phyloP scores from a whole-genome alignment of 1,140 invertebrate genomes.

The Euglossa dilemma region DNA sequence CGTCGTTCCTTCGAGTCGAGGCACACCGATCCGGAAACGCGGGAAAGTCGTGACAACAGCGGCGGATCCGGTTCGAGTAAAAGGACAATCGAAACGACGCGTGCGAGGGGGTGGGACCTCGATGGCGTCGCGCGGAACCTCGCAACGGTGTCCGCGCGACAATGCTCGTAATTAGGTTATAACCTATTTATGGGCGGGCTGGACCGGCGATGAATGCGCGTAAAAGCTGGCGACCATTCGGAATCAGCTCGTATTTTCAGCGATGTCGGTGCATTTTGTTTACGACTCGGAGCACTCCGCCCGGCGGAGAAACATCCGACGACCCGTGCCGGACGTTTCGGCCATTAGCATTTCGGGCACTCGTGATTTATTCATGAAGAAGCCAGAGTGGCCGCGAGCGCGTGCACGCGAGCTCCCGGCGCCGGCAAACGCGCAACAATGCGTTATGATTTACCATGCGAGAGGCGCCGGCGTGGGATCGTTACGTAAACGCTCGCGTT shows the following conservation, averaged over 20 bases:
- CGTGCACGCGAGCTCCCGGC: neutral
- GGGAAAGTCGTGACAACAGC: neutral
- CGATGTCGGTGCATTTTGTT: conserved; percentile 57
- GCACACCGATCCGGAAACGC: neutral
- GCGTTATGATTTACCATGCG: conserved; percentile 63
- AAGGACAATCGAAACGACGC: neutral
- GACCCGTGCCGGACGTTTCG: conserved; percentile 54
- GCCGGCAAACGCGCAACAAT: conserved; percentile 57
- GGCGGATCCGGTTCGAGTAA: conserved; percentile 1
- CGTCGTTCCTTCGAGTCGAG: neutral
- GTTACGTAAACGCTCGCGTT: conserved; percentile 54
- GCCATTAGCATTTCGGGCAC: conserved; percentile 66
- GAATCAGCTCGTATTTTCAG: conserved; percentile 54
- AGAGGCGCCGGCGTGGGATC: conserved; percentile 41
- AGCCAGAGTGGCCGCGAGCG: conserved; percentile 25
- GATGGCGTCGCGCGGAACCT: neutral
- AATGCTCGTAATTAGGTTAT: conserved; percentile 31
- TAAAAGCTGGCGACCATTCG: conserved; percentile 31
- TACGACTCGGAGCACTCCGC: conserved; percentile 43
- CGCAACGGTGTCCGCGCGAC: neutral
- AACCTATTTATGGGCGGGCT: conserved; percentile 28
- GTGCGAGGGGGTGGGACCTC: neutral
- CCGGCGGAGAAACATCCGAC: conserved; percentile 40
- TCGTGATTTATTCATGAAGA: conserved; percentile 70
- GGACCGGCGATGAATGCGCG: neutral